Evolutionary conservation across 2,797 vertebrate species (phyloP).

Genomic region (Cirrhinus mrigala): DNA sequence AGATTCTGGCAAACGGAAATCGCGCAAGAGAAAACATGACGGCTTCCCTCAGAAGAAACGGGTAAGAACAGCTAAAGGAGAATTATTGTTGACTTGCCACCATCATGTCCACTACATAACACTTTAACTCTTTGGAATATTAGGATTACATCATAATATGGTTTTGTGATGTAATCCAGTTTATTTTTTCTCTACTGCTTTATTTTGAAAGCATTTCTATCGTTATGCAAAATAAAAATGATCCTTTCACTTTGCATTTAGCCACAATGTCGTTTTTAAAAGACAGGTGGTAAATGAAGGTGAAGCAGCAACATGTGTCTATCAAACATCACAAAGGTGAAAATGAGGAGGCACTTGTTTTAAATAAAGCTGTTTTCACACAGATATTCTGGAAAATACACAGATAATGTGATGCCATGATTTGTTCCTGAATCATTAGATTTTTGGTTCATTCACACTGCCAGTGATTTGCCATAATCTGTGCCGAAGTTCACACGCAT

Average conservation of each 20-base stretch:
- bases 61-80: conserved; percentile 75
- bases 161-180: too few relatives aligned
- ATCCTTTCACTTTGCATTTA: not conserved
- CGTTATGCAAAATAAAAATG: not conserved
- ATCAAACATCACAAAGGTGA: not conserved
- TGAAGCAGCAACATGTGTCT: not conserved
- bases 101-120: not conserved
- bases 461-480: too few relatives aligned
- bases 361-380: not conserved
- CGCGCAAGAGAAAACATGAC: conserved; percentile 84
- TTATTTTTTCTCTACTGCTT: not conserved
- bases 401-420: too few relatives aligned
- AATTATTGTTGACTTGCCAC: not conserved
- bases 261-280: not conserved
- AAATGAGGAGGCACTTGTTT: not conserved
- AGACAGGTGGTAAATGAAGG: not conserved
- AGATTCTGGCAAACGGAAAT: conserved; percentile 66
- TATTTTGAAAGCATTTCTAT: not conserved
- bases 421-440: too few relatives aligned
- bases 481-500: too few relatives aligned
- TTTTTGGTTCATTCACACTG: too few relatives aligned
- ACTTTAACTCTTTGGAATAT: not conserved
- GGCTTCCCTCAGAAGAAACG: conserved; percentile 84
- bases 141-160: not conserved
- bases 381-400: too few relatives aligned